phyloP scores from a whole-genome alignment of 2,113 vertebrate genomes.

The Candoia aspera region DNA sequence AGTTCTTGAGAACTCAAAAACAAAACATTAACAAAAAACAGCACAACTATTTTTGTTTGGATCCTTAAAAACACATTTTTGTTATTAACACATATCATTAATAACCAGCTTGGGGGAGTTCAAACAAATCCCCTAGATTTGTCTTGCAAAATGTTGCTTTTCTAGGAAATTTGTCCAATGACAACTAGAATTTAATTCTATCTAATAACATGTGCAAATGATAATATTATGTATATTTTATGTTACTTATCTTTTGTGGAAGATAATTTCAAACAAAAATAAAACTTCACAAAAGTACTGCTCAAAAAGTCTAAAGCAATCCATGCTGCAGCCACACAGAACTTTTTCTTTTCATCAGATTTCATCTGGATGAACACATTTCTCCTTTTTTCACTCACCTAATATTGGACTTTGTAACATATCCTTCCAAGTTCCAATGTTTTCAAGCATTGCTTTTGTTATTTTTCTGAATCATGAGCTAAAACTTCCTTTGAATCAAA shows the following conservation, averaged over 20 bases:
- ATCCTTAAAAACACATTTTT: neutral
- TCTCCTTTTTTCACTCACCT: neutral
- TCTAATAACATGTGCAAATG: neutral
- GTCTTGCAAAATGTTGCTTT: neutral
- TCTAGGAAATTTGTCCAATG: neutral
- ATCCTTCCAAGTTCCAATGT: neutral
- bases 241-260: neutral
- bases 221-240: neutral
- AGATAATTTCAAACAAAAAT: neutral
- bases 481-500: neutral
- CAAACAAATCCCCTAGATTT: neutral
- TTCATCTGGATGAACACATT: neutral
- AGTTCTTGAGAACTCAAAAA: slow-evolving; percentile 47
- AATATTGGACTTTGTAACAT: neutral
- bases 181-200: neutral
- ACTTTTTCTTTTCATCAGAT: neutral
- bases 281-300: neutral
- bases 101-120: neutral
- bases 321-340: neutral
- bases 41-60: slow-evolving; percentile 35
- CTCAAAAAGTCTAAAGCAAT: neutral
- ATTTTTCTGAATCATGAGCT: neutral
- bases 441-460: neutral
- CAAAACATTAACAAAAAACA: slow-evolving; percentile 23
- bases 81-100: slow-evolving; percentile 37